A percentile compares a stretch with the other conserved stretches of the same genome.
Conservation (phyloP, 2,113 vertebrate species). For the Piprites chloris region DNA sequence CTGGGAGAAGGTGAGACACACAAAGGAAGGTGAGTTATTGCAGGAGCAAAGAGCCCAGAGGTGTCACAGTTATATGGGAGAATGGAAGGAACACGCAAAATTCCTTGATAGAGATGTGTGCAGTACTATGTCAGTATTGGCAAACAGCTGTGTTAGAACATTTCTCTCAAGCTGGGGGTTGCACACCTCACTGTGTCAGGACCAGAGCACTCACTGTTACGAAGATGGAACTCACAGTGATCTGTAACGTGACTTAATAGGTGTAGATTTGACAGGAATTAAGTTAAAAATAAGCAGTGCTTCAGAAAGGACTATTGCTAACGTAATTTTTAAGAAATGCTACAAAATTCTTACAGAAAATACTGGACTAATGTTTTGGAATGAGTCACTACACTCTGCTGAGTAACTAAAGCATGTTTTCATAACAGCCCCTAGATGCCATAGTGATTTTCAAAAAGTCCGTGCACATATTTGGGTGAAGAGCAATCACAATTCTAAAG, state of each 20-base stretch:
- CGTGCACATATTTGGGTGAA: neutral
- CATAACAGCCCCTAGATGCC: neutral
- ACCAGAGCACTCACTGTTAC: neutral
- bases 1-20: neutral
- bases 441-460: neutral
- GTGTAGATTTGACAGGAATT: neutral
- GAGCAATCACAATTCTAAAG: neutral
- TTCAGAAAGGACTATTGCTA: neutral
- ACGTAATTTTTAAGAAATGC: neutral
- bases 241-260: neutral
- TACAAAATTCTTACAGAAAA: neutral
- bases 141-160: neutral
- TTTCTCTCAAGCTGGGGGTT: neutral
- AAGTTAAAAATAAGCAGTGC: neutral
- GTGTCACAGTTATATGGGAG: neutral
- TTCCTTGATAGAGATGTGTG: neutral
- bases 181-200: neutral
- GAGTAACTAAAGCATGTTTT: neutral
- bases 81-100: neutral
- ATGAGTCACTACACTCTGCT: neutral
- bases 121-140: neutral
- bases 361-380: neutral
- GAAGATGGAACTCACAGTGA: neutral
- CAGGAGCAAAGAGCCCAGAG: neutral
- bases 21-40: neutral